Evolutionary conservation across 2,113 vertebrate genomes (phyloP), one percentile per base, ranked within the genome.

Genomic region (Saguinus imperator): DNA sequence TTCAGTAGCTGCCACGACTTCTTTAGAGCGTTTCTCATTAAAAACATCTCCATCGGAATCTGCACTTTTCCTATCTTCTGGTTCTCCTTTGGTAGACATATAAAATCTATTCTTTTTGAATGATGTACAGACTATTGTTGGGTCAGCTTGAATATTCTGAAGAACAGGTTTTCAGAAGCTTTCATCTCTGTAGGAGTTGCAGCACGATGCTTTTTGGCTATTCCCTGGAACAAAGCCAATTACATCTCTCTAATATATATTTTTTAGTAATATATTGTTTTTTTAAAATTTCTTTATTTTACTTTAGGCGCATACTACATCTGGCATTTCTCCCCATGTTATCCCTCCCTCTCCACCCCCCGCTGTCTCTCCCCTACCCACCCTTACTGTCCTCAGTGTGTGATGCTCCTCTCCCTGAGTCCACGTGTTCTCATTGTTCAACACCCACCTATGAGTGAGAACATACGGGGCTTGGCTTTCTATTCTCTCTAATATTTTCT

Each of bases 71-170:
- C 99, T 99, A 91, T 99, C 99, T 98, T 99, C 99, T n/a, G 99
- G 99, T 97, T 99, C 99, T 96, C 99, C 98, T 98, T 99, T 99
- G 21, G 99, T 99, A 98, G 99, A 99, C 99, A 99, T 99, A 98
- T 99, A 99, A 98, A 99, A 99, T 87, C 99, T 99, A 89, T 99
- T 99, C 98, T 99, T 99, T 98, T 99, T 99, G 96, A 99, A 99
- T 43, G 99, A 99, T 0, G 99, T 99, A 98, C 99, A 99, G 98
- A 99, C 99, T 91, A 99, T 98, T 92, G 99, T 99, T 2, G 99
- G 99, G 97, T 99, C 99, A 8, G 99, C 98, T 96, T 99, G 99
- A 14, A 98, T 93, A 93, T 98, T 99, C 95, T 99, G 99, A 12
- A 99, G 98, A 93, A 99, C 99, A 0, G 99, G 99, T 99, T 99